Percentiles rank a stretch among this genome's conserved stretches.
phyloP scores from a whole-genome alignment of 2,888 invertebrate genomes.

The Eupithecia vulgata region DNA sequence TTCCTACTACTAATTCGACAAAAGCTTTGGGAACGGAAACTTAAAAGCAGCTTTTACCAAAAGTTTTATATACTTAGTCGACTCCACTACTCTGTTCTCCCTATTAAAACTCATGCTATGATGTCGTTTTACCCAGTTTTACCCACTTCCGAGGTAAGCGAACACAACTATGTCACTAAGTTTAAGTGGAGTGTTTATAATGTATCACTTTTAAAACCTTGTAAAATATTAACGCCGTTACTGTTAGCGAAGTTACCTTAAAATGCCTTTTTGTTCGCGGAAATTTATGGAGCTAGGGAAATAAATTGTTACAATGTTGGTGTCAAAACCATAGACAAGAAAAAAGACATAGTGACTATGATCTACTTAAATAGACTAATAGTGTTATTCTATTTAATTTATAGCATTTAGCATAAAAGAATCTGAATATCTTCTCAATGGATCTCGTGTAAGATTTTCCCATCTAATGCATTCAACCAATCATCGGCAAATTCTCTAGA shows the following conservation, averaged over 20 bases:
- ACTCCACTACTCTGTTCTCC: slow-evolving; percentile 36
- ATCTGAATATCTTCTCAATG: background rate
- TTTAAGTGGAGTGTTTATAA: slow-evolving; percentile 46
- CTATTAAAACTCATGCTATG: slow-evolving; percentile 47
- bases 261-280: slow-evolving; percentile 19
- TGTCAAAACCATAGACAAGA: background rate
- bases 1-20: background rate
- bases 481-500: slow-evolving; percentile 23
- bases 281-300: slow-evolving; percentile 13
- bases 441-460: background rate
- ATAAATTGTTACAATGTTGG: background rate
- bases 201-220: slow-evolving; percentile 45
- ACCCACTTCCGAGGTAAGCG: slow-evolving; percentile 46
- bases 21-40: background rate
- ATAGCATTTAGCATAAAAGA: background rate
- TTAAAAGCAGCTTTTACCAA: slow-evolving; percentile 7
- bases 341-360: background rate
- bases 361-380: background rate
- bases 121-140: slow-evolving; percentile 43
- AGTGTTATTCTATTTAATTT: background rate
- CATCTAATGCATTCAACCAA: slow-evolving; percentile 17
- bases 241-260: slow-evolving; percentile 30
- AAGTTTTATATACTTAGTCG: slow-evolving; percentile 14
- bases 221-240: slow-evolving; percentile 40
- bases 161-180: slow-evolving; percentile 47